Base-by-base conservation (phyloP, 2,797 vertebrate species). In the Martes flavigula region DNA sequence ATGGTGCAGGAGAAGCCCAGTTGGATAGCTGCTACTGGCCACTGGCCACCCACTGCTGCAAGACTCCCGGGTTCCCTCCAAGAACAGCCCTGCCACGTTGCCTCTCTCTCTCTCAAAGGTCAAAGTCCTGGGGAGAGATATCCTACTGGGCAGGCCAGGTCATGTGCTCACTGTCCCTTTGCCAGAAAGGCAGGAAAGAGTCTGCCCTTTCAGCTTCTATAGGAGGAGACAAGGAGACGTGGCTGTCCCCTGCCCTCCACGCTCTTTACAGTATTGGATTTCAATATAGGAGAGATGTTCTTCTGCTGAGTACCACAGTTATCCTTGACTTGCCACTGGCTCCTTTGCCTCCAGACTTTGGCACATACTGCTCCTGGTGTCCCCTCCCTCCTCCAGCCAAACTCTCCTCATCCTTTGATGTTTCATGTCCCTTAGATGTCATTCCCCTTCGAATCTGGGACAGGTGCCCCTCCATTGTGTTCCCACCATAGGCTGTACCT, bases 101-200 rank as follows among this genome's bases (percentile, higher is more conserved):
- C n/a, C 40, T 77, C 68, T 84, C 77, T 78, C 62, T 54, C 68
- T 54, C 35, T 73, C 64, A 73, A 92, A 78, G 82, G 72, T 68
- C 94, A 79, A 97, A 97, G 91, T 94, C 82, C 60, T 15, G 23
- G 43, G n/a, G n/a, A 90, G 43, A 68, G 51, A 60, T 17, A 23
- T 13, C 60, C 62, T 30, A 58, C 64, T 68, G 81, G 64, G 56
- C 68, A 94, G 38, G 43, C 56, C 32, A 5, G n/a, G 62, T 72
- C 75, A 38, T 46, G 51, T 46, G 72, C 70, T 95, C 51, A 17
- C 25, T 82, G 27, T 10, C n/a, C 56, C 20, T 21, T 40, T 93
- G n/a, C 58, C 82, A 88, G 68, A 62, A 91, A 81, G n/a, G 32
- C 46, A 66, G 66, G 62, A 20, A 35, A 62, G 35, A 85, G n/a